phyloP scores from a whole-genome alignment of 2,113 vertebrate genomes.

The Callaeas wilsoni region DNA sequence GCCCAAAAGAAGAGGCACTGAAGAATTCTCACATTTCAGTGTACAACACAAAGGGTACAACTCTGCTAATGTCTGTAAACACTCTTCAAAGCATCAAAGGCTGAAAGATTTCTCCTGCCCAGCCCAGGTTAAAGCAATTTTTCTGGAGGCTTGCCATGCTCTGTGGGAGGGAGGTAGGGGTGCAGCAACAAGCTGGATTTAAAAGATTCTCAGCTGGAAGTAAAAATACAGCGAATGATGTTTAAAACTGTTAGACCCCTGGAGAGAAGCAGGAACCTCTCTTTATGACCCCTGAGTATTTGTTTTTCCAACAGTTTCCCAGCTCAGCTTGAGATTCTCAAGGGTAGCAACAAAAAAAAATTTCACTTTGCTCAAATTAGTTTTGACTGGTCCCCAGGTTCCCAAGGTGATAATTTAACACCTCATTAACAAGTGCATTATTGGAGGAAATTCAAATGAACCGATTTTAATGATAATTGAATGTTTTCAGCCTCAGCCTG shows the following conservation, averaged over 20 bases:
- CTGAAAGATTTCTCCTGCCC: not conserved
- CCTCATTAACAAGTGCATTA: conserved; percentile 69
- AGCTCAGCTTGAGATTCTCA: conserved; percentile 49
- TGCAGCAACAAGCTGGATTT: conserved; percentile 25
- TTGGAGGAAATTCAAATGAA: conserved; percentile 64
- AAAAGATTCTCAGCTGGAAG: conserved; percentile 48
- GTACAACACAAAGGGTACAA: not conserved
- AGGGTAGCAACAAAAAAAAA: conserved; percentile 24
- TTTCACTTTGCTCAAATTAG: conserved; percentile 53
- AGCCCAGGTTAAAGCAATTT: conserved; percentile 18
- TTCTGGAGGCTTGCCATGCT: conserved; percentile 21
- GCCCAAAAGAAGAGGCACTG: not conserved
- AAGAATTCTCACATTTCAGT: not conserved
- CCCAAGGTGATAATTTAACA: conserved; percentile 69
- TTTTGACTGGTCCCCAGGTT: conserved; percentile 55
- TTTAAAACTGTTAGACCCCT: conserved; percentile 50
- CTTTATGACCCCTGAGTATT: conserved; percentile 53
- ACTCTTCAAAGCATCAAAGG: not conserved
- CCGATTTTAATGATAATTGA: conserved; percentile 56
- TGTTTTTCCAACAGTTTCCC: conserved; percentile 59
- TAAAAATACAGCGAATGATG: conserved; percentile 33
- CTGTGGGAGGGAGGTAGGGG: not conserved
- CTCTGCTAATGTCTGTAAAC: not conserved
- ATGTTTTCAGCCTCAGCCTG: conserved; percentile 27
- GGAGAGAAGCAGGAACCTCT: conserved; percentile 60